These are phyloP conservation scores for Cairina moschata DNA, from an alignment of 2,113 vertebrate genomes.

Conservation along the genomic window DNA sequence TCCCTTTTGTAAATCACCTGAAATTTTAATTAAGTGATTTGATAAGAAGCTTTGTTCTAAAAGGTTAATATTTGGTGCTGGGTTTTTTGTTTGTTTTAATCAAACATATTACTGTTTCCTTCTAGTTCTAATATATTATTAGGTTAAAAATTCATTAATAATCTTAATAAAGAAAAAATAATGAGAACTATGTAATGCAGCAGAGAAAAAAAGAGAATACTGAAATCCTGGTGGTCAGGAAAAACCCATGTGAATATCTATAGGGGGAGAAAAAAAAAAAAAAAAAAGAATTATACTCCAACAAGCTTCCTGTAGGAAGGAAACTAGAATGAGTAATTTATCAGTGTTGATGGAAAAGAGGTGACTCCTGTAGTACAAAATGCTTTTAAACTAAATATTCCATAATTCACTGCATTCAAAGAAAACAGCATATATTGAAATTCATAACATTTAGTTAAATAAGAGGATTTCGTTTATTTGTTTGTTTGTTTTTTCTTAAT, in stretches of 20 bases:
- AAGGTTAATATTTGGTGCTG: neutral
- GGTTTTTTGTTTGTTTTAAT: neutral
- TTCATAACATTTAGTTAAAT: neutral
- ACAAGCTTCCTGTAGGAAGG: neutral
- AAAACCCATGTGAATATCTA: neutral
- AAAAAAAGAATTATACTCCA: neutral
- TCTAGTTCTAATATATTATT: neutral
- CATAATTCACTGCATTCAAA: neutral
- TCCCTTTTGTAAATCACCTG: neutral
- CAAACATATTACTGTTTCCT: neutral
- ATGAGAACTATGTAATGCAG: neutral
- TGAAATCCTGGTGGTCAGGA: neutral
- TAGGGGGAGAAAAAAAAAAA: accelerated
- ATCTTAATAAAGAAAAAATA: neutral
- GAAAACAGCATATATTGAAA: neutral
- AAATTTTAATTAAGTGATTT: conserved; percentile 15
- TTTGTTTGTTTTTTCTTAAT: neutral
- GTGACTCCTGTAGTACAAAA: neutral
- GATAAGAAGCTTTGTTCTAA: neutral
- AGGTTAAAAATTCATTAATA: neutral
- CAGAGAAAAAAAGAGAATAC: neutral
- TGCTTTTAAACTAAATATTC: neutral
- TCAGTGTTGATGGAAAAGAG: neutral
- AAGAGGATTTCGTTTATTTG: too few relatives aligned
- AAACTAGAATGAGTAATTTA: neutral